Evolutionary conservation across 1,140 invertebrate species (phyloP).

Genomic region (Brachionus manjavacas): DNA sequence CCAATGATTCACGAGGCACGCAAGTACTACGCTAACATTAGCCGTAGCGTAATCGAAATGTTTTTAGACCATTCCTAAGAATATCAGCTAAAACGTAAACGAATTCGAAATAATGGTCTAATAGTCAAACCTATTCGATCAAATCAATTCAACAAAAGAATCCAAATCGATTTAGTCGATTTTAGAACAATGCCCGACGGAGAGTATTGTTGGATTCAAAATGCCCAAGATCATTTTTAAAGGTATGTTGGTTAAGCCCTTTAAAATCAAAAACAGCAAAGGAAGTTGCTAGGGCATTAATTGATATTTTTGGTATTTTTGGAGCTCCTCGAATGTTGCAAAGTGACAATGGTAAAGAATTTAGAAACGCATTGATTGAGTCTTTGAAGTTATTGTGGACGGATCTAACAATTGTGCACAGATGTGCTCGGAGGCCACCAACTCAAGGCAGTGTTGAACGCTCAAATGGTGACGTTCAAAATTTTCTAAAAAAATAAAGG

Average conservation of each 20-base stretch:
- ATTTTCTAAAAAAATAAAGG: conserved; percentile 17
- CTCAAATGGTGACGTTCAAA: conserved; percentile 44
- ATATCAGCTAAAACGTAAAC: conserved; percentile 41
- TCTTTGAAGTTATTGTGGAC: conserved; percentile 45
- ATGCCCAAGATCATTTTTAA: conserved; percentile 45
- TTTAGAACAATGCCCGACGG: conserved; percentile 38
- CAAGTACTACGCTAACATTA: conserved; percentile 36
- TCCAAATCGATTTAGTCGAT: conserved; percentile 45
- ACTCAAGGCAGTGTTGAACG: conserved; percentile 46
- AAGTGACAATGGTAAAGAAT: conserved; percentile 46
- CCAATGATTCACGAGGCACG: no score
- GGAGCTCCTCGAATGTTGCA: conserved; percentile 46
- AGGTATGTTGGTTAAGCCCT: conserved; percentile 38
- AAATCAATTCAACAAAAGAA: conserved; percentile 38
- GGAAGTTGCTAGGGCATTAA: not conserved
- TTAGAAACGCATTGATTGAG: conserved; percentile 43
- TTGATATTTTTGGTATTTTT: conserved; percentile 44
- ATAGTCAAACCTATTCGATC: conserved; percentile 33
- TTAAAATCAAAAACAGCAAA: conserved; percentile 21
- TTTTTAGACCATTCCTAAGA: conserved; percentile 35
- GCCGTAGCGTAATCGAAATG: not conserved
- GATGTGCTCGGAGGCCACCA: conserved; percentile 46
- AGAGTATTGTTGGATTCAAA: conserved; percentile 44
- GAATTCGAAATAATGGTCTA: not conserved
- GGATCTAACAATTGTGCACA: conserved; percentile 45